A percentile compares a stretch with the other conserved stretches of the same genome.
phyloP scores from a whole-genome alignment of 2,797 vertebrate species.

The Oryzias dopingdopingensis region DNA sequence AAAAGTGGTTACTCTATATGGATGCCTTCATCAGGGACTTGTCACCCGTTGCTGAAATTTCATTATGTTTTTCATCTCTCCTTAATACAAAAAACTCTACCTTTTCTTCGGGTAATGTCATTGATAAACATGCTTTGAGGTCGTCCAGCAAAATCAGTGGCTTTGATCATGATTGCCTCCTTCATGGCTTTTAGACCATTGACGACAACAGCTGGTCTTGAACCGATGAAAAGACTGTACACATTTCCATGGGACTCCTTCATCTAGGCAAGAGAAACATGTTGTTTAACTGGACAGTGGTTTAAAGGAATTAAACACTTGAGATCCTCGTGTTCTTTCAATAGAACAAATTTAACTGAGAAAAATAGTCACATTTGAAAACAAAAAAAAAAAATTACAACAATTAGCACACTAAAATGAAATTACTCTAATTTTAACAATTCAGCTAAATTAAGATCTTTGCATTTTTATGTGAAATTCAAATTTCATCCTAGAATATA shows the following conservation, averaged over 20 bases:
- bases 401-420: too few species aligned
- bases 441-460: too few species aligned
- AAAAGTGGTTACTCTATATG: too few species aligned
- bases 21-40: too few species aligned
- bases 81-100: slow-evolving; percentile 24
- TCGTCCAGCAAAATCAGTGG: slow-evolving; percentile 68
- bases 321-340: not conserved
- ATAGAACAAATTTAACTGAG: not conserved
- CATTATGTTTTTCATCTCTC: too few species aligned
- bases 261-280: slow-evolving; percentile 43
- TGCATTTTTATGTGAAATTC: too few species aligned
- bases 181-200: slow-evolving; percentile 75
- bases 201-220: slow-evolving; percentile 65
- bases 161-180: slow-evolving; percentile 64
- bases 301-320: not conserved
- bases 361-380: too few species aligned
- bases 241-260: slow-evolving; percentile 67
- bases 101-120: slow-evolving; percentile 36
- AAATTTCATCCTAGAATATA: too few species aligned
- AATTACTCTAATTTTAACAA: too few species aligned
- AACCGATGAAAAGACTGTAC: slow-evolving; percentile 68
- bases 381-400: too few species aligned
- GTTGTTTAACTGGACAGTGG: not conserved
- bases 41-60: too few species aligned
- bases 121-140: slow-evolving; percentile 60